A percentile compares a stretch with the other conserved stretches of the same genome.
Evolutionary conservation across 2,797 vertebrate species (phyloP).

Genomic region (Sus cebifrons): DNA sequence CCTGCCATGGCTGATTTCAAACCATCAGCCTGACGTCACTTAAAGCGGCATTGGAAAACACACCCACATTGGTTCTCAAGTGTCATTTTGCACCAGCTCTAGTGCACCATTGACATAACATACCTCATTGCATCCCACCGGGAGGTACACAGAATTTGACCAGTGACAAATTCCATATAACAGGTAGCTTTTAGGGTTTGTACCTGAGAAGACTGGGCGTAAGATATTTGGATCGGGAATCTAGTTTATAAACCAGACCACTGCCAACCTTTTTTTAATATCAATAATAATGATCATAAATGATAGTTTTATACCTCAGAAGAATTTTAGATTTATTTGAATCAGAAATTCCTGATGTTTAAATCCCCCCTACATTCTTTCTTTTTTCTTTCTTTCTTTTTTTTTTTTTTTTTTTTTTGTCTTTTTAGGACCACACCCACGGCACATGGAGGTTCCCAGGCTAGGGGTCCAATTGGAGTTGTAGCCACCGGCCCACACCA

Average conservation of each 20-base stretch:
- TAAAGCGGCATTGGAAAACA: neutral
- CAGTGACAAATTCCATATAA: neutral
- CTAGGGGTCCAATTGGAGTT: no score
- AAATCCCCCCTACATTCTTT: neutral
- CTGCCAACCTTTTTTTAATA: neutral
- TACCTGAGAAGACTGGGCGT: neutral
- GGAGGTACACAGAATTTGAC: neutral
- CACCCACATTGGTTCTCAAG: neutral
- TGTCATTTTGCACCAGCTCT: neutral
- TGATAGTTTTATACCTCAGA: neutral
- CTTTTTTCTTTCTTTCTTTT: no score
- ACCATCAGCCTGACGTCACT: neutral
- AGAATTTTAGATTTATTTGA: conserved; percentile 26
- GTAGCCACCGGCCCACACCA: no score
- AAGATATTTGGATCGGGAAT: neutral
- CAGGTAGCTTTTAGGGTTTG: neutral
- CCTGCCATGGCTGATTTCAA: neutral
- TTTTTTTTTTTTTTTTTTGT: no score
- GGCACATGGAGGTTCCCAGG: no score
- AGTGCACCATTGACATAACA: neutral
- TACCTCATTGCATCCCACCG: neutral
- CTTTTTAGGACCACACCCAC: no score
- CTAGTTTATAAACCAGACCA: conserved; percentile 46
- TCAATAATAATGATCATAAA: conserved; percentile 27
- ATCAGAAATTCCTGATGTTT: neutral